Conservation (phyloP, 92 coral and sea anemone genomes). For the Diadumene lineata region DNA sequence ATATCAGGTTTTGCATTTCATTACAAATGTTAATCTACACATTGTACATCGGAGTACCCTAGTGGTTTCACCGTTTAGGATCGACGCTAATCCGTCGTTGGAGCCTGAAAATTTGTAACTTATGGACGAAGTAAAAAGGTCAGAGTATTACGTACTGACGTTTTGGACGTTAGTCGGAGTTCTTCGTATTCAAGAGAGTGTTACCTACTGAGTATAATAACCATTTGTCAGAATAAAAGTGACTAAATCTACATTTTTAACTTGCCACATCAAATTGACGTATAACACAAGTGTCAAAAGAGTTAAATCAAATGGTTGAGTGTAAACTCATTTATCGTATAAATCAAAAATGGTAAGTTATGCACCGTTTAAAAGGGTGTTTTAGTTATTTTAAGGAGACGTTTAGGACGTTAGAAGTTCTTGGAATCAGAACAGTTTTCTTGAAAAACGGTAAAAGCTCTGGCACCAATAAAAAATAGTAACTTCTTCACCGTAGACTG, state of each 20-base stretch:
- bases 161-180: not conserved
- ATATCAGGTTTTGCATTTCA: too few relatives aligned
- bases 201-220: not conserved
- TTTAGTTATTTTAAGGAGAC: too few relatives aligned
- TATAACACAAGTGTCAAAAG: too few relatives aligned
- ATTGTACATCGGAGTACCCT: not conserved
- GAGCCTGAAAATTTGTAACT: not conserved
- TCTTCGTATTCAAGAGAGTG: not conserved
- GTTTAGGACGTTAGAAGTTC: not conserved
- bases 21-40: not conserved
- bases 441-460: too few relatives aligned
- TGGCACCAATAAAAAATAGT: not conserved
- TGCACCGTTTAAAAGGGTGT: not conserved
- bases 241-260: too few relatives aligned
- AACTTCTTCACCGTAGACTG: not conserved
- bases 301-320: too few relatives aligned
- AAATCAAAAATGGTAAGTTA: too few relatives aligned
- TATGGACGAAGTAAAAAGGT: not conserved
- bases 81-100: not conserved
- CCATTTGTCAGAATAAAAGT: not conserved
- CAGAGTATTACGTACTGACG: not conserved
- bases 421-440: too few relatives aligned
- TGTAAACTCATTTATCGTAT: not conserved
- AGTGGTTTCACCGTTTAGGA: not conserved
- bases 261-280: too few relatives aligned